Conservation (phyloP, 2,113 vertebrate species). For the Psilopsiagon aymara region DNA sequence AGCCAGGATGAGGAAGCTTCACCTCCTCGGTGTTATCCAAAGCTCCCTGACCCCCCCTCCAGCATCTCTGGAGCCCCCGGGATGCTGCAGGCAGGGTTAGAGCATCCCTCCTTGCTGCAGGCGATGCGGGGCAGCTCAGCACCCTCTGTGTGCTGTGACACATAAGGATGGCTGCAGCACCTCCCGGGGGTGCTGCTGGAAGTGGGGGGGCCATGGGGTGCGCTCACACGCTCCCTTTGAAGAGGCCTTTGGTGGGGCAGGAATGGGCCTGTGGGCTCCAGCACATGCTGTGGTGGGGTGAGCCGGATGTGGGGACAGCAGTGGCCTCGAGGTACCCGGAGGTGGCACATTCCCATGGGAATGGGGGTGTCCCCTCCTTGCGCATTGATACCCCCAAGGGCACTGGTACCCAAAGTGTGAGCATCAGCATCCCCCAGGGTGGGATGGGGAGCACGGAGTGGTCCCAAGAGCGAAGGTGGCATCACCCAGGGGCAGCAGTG, state of each 20-base stretch:
- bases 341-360: not conserved
- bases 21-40: not conserved
- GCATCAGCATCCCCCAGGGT: not conserved
- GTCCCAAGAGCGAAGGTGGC: no score
- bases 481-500: not conserved
- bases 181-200: not conserved
- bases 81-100: not conserved
- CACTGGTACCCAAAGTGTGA: not conserved
- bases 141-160: not conserved
- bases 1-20: not conserved
- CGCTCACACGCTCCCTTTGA: not conserved
- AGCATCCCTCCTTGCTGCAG: not conserved
- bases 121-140: not conserved
- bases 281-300: not conserved
- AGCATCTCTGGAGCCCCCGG: not conserved
- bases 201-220: not conserved
- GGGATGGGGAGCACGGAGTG: not conserved
- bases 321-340: not conserved
- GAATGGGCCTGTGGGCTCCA: not conserved
- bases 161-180: not conserved
- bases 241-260: not conserved
- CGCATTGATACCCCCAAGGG: not conserved
- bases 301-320: not conserved
- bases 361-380: not conserved
- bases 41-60: not conserved